Base-by-base conservation (phyloP, 2,797 vertebrate genomes). In the Knipowitschia caucasica region DNA sequence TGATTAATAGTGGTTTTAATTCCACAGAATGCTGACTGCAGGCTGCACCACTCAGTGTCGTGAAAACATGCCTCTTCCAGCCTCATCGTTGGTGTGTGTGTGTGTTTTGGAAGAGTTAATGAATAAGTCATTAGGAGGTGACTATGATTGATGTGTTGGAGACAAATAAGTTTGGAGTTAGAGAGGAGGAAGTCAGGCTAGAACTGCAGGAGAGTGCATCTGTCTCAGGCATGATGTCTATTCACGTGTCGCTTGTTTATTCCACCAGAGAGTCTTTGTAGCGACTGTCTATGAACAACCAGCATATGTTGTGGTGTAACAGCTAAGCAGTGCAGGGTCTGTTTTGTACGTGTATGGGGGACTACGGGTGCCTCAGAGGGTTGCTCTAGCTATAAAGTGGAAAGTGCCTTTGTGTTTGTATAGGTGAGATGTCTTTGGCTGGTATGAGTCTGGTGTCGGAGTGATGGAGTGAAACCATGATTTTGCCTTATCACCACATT, bases 91-190 rank as follows among this genome's bases (percentile, higher is more conserved):
- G 64, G 73, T 24, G 40, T 74, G 86, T 62, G 81, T 82, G 79
- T 82, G 78, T 82, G 86, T 85, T 89, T 87, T 79, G 82, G 77
- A 71, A 66, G 65, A 78, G 69, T 83, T 88, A 88, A 90, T 91
- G 85, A 89, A 91, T 89, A 86, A 89, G 85, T 88, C 85, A 88
- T 90, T 89, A 89, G 86, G 70, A 81, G 67, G 77, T 69, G 81
- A 81, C 81, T 59, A 56, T 87, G 89, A 90, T 80, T 87, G 90
- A 91, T 90, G 85, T n/a, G 50, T 74, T 64, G 12, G 65, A 78
- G 83, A 83, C 80, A 85, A 84, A 86, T 77, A 79, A 67, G 77
- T 69, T 67, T 62, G 63, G 39, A 74, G 53, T 53, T 52, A 29
- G 46, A 29, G 26, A 30, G 2, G 51, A 27, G 58, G 44, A 68